phyloP scores from a whole-genome alignment of 2,113 vertebrate species.

The Andinoacara biseriatus region DNA sequence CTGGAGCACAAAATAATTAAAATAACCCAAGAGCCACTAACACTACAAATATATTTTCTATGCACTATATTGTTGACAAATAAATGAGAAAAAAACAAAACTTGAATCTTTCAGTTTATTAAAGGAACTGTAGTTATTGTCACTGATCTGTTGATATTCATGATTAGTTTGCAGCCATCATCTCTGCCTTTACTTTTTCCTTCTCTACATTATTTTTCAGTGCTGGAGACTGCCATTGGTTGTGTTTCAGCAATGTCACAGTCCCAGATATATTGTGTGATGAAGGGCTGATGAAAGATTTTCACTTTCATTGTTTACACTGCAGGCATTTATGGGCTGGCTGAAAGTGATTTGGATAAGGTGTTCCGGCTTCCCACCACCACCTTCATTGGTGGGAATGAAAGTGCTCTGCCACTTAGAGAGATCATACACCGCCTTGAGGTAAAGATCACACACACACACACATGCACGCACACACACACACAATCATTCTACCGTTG shows the following conservation, averaged over 20 bases:
- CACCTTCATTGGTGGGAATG: constrained; percentile 92
- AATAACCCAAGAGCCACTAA: not conserved
- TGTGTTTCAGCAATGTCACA: not conserved
- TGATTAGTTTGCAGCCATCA: too few species aligned
- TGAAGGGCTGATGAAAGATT: not conserved
- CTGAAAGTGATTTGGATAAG: constrained; percentile 90
- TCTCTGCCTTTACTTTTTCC: too few species aligned
- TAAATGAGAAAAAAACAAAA: too few species aligned
- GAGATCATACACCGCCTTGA: constrained; percentile 93
- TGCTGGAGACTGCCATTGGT: not conserved
- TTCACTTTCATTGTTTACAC: constrained; percentile 24
- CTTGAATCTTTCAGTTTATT: too few species aligned
- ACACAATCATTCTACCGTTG: too few species aligned
- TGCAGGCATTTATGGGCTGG: constrained; percentile 90
- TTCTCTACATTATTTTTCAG: not conserved
- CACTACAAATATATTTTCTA: not conserved
- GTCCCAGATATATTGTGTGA: not conserved
- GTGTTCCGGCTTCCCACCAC: constrained; percentile 93
- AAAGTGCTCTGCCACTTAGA: constrained; percentile 86
- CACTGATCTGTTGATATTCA: too few species aligned
- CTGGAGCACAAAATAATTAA: not conserved
- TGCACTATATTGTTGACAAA: not conserved
- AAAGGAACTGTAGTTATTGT: too few species aligned
- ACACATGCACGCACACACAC: too few species aligned
- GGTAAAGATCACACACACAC: constrained; percentile 70